Conservation (phyloP, 2,888 invertebrate genomes). For the Meganola albula region DNA sequence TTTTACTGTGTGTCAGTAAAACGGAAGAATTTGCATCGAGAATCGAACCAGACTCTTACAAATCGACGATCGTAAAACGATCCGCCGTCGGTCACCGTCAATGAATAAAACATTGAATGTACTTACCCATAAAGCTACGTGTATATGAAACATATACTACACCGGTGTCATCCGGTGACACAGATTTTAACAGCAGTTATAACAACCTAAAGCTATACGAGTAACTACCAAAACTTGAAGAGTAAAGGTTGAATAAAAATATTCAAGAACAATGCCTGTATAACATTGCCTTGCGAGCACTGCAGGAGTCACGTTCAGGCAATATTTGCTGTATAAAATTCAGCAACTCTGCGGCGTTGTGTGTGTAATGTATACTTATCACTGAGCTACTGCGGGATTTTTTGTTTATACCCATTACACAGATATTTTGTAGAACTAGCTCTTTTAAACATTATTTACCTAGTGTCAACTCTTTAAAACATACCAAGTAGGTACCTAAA, state of each 20-base stretch:
- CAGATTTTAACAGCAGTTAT: no score
- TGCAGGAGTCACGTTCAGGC: conserved; percentile 62
- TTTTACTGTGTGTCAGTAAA: conserved; percentile 61
- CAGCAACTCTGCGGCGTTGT: conserved; percentile 48
- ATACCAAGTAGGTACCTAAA: no score
- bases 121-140: no score
- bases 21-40: conserved; percentile 57
- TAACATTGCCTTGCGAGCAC: conserved; percentile 25
- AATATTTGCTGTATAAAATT: conserved; percentile 68
- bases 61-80: conserved; percentile 66
- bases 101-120: conserved; percentile 58
- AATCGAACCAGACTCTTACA: conserved; percentile 61
- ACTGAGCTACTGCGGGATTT: conserved; percentile 25
- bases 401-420: conserved; percentile 20
- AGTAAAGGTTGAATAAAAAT: conserved; percentile 10
- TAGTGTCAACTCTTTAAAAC: no score
- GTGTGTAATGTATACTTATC: conserved; percentile 39
- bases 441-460: no score
- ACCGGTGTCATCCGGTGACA: no score
- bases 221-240: conserved; percentile 1
- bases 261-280: conserved; percentile 13
- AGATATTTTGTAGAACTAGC: no score
- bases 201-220: no score
- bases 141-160: no score
- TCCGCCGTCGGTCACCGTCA: conserved; percentile 51